A percentile compares a stretch with the other conserved stretches of the same genome.
Conservation (phyloP, 2,113 vertebrate species). For the Alethe castanea region DNA sequence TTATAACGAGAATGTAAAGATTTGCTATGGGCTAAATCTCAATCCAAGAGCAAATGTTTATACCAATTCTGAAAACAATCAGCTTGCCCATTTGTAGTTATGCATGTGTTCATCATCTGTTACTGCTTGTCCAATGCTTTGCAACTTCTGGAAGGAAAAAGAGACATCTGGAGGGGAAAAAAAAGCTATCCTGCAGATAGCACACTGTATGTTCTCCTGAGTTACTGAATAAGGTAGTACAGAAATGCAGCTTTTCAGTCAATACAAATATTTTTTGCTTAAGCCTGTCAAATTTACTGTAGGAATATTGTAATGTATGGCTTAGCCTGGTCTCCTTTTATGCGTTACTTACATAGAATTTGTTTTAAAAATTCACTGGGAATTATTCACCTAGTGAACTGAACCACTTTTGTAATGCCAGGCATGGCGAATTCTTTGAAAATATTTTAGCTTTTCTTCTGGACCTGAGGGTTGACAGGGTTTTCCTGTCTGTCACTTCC, state of each 20-base stretch:
- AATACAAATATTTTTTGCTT: neutral
- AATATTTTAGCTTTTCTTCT: conserved; percentile 9
- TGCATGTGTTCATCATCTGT: conserved; percentile 85
- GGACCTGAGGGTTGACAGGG: neutral
- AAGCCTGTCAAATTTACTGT: neutral
- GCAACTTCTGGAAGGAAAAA: conserved; percentile 82
- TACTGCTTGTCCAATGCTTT: conserved; percentile 83
- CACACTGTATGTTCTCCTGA: conserved; percentile 69
- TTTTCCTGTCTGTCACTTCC: conserved; percentile 5
- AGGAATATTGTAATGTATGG: neutral
- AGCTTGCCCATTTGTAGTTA: conserved; percentile 84
- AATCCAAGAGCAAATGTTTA: conserved; percentile 86
- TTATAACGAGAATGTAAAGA: conserved; percentile 82
- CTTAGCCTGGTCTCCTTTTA: neutral
- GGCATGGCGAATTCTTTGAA: neutral
- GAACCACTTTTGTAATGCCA: neutral
- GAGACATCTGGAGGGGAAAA: conserved; percentile 80
- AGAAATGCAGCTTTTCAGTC: conserved; percentile 57
- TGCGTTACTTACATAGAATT: neutral
- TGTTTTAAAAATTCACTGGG: neutral
- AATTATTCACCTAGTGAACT: conserved; percentile 32
- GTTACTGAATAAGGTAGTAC: conserved; percentile 60
- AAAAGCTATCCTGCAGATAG: conserved; percentile 71
- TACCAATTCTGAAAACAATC: conserved; percentile 85
- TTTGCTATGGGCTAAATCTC: conserved; percentile 84